A percentile compares a stretch with the other conserved stretches of the same genome.
phyloP scores from a whole-genome alignment of 2,888 invertebrate species.

The Hoplodrina ambigua region DNA sequence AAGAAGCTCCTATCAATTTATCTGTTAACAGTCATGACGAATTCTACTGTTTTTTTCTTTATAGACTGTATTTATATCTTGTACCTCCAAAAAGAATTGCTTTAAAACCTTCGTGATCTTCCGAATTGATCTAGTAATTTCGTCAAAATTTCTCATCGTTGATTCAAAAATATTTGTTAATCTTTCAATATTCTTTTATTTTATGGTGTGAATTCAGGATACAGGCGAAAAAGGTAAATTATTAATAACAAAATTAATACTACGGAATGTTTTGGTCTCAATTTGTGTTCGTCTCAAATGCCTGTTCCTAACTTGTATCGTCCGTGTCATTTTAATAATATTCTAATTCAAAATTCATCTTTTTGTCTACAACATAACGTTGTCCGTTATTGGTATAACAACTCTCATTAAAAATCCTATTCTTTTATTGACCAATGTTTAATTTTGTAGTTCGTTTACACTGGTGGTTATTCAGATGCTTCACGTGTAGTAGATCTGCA shows the following conservation, averaged over 20 bases:
- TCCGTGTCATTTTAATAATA: conserved; percentile 43
- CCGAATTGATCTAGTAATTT: not conserved
- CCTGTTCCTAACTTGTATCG: conserved; percentile 52
- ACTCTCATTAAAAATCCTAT: not conserved
- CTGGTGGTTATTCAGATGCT: not conserved
- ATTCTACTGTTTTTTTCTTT: conserved; percentile 31
- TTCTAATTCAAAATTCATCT: not conserved
- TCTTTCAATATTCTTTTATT: conserved; percentile 8
- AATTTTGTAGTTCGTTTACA: not conserved
- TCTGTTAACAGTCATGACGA: conserved; percentile 51
- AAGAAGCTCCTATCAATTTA: conserved; percentile 61
- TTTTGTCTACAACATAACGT: not conserved
- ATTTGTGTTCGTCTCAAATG: conserved; percentile 56
- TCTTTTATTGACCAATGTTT: not conserved
- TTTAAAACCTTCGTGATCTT: not conserved
- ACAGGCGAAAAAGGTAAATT: conserved; percentile 61
- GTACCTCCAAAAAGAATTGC: not conserved
- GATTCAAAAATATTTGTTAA: not conserved
- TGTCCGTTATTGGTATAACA: not conserved
- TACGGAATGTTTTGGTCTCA: conserved; percentile 35
- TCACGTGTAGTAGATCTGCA: not conserved
- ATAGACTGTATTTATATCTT: conserved; percentile 7
- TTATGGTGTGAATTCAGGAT: conserved; percentile 56
- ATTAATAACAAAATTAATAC: conserved; percentile 39
- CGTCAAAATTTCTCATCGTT: conserved; percentile 2